Evolutionary conservation across 2,888 invertebrate genomes (phyloP).

Genomic region (Apeira syringaria): DNA sequence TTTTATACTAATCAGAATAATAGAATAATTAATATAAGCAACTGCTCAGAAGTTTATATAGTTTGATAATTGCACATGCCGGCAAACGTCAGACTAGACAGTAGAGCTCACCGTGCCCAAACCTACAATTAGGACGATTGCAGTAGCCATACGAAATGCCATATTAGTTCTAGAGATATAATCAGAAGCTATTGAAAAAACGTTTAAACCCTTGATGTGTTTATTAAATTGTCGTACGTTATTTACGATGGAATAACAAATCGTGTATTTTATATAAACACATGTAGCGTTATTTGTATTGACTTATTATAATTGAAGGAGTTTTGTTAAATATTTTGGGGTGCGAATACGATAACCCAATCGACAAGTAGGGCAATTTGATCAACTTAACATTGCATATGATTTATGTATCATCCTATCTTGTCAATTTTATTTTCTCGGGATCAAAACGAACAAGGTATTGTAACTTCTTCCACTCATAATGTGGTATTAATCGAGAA

Average conservation of each 20-base stretch:
- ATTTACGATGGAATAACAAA: constrained; percentile 60
- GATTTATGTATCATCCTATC: too few species aligned
- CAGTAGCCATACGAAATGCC: constrained; percentile 60
- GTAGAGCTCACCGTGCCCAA: constrained; percentile 15
- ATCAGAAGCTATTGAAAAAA: constrained; percentile 71
- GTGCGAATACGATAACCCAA: constrained; percentile 6
- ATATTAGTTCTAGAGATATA: constrained; percentile 70
- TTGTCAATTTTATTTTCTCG: constrained; percentile 8
- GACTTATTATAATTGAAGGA: constrained; percentile 14
- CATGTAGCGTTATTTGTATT: constrained; percentile 34
- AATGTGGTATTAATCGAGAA: constrained; percentile 12
- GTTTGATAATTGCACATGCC: constrained; percentile 29
- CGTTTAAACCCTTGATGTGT: constrained; percentile 75
- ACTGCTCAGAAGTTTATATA: constrained; percentile 28
- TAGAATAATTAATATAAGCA: constrained; percentile 19
- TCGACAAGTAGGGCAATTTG: constrained; percentile 6
- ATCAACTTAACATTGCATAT: neutral
- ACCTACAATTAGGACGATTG: constrained; percentile 58
- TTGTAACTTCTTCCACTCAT: constrained; percentile 1
- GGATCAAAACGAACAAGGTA: constrained; percentile 11
- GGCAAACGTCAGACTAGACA: neutral
- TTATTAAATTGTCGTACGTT: constrained; percentile 77
- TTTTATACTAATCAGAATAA: constrained; percentile 6
- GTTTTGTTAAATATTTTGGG: neutral
- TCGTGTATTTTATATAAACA: constrained; percentile 40